Evolutionary conservation across 2,888 invertebrate genomes (phyloP).

Genomic region (Zhuqinia jingwanae): DNA sequence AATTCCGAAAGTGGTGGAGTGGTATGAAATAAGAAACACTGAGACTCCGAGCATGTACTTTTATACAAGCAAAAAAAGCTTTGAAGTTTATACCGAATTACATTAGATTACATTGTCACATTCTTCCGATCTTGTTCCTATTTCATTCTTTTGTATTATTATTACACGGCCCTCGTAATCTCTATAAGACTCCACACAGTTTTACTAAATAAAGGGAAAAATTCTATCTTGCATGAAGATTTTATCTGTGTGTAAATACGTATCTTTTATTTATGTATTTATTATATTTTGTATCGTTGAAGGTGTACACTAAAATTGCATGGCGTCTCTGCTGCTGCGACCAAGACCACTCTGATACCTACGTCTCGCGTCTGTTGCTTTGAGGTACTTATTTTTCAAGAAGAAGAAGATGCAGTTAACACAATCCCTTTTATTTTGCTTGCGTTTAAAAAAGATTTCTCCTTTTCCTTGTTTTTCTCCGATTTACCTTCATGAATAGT

Average conservation of each 20-base stretch:
- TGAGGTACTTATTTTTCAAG: slow-evolving; percentile 62
- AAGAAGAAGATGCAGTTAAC: slow-evolving; percentile 66
- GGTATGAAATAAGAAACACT: background rate
- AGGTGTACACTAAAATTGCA: too few species aligned
- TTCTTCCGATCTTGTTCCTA: slow-evolving; percentile 34
- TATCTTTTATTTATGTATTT: too few species aligned
- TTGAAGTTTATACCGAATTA: slow-evolving; percentile 56
- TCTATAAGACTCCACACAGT: background rate
- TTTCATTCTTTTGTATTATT: slow-evolving; percentile 20
- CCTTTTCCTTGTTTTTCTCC: slow-evolving; percentile 32
- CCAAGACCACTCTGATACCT: background rate
- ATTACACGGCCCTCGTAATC: background rate
- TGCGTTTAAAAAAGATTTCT: slow-evolving; percentile 43
- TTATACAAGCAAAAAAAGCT: background rate
- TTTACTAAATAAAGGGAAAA: too few species aligned
- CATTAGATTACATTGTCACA: slow-evolving; percentile 67
- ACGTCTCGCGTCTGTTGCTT: slow-evolving; percentile 49
- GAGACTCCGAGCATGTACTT: background rate
- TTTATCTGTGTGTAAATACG: too few species aligned
- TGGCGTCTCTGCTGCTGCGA: slow-evolving; percentile 1
- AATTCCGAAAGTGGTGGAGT: background rate
- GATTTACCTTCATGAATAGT: background rate
- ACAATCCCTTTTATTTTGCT: slow-evolving; percentile 58
- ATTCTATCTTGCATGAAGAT: too few species aligned
- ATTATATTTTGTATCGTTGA: too few species aligned